Evolutionary conservation across 2,797 vertebrate genomes (phyloP), one percentile per base, ranked within the genome.

Genomic region (Babyrousa celebensis): DNA sequence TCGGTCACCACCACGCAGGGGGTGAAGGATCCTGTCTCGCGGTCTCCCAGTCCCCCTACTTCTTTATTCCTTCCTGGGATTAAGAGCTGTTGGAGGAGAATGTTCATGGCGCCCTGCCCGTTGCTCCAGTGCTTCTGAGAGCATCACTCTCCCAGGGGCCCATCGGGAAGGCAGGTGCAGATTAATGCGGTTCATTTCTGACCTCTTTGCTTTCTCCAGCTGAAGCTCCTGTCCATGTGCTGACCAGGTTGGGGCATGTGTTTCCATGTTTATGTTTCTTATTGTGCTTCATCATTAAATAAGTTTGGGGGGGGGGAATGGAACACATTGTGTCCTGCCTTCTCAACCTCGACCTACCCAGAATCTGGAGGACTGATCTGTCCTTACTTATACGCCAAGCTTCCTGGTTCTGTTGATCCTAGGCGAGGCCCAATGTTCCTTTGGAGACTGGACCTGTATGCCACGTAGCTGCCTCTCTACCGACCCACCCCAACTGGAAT

Each of bases 1-100:
- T 48, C 20, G 0, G 3, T 15, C 72, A 12, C 9, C 48, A 8
- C 18, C 4, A 10, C 20, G 0, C 6, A 0, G 0, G 5, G 36
- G 17, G 43, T 3, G 9, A 36, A 43, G 36, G 21, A 12, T 1
- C 68, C 83, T 58, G 40, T 11, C 70, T 75, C 27, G 10, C 1
- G 54, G 1, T 20, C 18, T 5, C 74, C 6, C 10, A 0, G 2
- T 0, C 27, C 29, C 25, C n/a, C 23, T 52, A 16, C 2, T 62
- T 48, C 63, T 68, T 32, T 25, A 6, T 29, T 85, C 62, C 48
- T 52, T 80, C 82, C 68, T 11, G 11, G 88, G 62, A 68, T 29
- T 23, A 52, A 87, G 52, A 52, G 11, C 40, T 27, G 1, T 11
- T 15, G 9, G 15, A 9, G 67, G 91, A 78, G 6, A 11, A 6